Conservation (phyloP, 2,888 invertebrate genomes). For the Entomobrya proxima region DNA sequence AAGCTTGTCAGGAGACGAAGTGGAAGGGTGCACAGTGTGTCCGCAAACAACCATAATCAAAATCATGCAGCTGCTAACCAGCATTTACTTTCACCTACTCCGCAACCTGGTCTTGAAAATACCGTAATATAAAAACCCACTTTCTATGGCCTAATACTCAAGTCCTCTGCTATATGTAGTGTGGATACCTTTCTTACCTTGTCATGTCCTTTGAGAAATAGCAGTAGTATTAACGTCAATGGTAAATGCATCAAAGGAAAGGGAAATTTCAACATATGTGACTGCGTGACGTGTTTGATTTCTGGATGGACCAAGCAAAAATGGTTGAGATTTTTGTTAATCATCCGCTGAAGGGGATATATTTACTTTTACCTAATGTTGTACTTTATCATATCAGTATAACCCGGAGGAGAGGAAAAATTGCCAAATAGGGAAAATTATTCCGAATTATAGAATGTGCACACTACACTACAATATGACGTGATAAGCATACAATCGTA, state of each 20-base stretch:
- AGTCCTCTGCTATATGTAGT: background rate
- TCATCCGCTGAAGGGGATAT: background rate
- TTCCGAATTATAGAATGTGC: conserved; percentile 34
- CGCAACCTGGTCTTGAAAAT: background rate
- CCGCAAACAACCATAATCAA: background rate
- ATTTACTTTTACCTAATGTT: background rate
- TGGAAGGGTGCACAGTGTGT: conserved; percentile 39
- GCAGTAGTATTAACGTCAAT: no score
- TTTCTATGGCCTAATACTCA: no score
- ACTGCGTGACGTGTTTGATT: background rate
- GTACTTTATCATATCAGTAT: conserved; percentile 3
- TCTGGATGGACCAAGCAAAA: conserved; percentile 19
- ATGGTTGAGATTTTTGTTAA: background rate
- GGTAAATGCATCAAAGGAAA: no score
- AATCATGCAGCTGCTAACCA: background rate
- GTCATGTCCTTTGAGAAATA: no score
- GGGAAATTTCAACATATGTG: no score
- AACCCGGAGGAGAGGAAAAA: background rate
- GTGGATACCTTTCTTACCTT: no score
- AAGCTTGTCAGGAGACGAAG: conserved; percentile 38
- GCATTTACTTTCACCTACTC: conserved; percentile 1
- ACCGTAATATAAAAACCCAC: background rate
- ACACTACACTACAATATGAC: background rate
- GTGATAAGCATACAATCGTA: background rate
- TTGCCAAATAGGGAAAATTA: conserved; percentile 23